Conservation (phyloP, 2,888 invertebrate species). For the Gortyna flavago region DNA sequence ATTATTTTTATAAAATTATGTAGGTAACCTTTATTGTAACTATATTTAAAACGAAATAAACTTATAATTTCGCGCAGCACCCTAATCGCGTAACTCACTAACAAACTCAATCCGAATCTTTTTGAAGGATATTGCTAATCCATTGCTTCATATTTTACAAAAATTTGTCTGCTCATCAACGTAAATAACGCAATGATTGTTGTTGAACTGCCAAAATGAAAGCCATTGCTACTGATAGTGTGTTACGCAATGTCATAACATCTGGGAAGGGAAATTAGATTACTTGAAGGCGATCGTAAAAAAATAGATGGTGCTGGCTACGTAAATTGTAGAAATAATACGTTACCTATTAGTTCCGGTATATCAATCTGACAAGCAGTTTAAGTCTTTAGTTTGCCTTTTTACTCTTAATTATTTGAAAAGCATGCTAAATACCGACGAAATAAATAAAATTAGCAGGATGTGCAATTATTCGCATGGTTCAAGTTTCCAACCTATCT, state of each 20-base stretch:
- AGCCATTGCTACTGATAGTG: background rate
- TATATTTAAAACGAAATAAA: conserved; percentile 11
- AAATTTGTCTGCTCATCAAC: background rate
- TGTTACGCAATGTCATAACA: conserved; percentile 8
- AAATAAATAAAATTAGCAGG: background rate
- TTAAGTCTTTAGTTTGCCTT: background rate
- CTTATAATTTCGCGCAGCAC: conserved; percentile 1
- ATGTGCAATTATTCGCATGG: conserved; percentile 11
- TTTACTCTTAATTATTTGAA: background rate
- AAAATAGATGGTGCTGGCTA: conserved; percentile 37
- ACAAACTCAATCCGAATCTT: background rate
- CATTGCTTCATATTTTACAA: background rate
- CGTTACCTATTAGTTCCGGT: conserved; percentile 36
- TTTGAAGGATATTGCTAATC: background rate
- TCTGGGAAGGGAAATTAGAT: conserved; percentile 55
- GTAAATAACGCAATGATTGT: background rate
- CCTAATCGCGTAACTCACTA: background rate
- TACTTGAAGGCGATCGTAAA: conserved; percentile 48
- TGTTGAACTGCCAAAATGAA: background rate
- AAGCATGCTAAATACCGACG: background rate
- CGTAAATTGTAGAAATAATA: conserved; percentile 48
- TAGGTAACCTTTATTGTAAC: background rate
- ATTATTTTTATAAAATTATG: background rate
- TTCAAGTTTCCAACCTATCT: conserved; percentile 15
- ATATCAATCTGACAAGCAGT: conserved; percentile 9